These are phyloP conservation scores for Gallinago undulata DNA, from an alignment of 2,113 vertebrate genomes.

Conservation along the genomic window DNA sequence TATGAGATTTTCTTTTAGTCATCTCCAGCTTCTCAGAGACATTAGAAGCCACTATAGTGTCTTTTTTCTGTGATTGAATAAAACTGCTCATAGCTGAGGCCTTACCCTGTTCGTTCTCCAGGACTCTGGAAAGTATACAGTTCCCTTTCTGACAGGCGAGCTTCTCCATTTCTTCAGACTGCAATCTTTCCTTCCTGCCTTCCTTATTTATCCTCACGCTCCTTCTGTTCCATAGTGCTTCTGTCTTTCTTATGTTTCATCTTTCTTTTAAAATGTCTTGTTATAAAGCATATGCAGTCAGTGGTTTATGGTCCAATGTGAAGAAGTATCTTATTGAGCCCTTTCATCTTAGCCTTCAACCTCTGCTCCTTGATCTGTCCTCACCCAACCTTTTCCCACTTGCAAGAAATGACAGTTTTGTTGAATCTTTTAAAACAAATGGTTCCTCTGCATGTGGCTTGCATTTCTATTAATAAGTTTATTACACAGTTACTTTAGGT, in stretches of 20 bases:
- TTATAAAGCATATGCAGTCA: neutral
- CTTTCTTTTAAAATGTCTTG: neutral
- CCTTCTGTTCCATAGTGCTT: conserved; percentile 20
- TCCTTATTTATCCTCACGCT: conserved; percentile 48
- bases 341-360: neutral
- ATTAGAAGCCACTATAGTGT: neutral
- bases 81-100: neutral
- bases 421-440: neutral
- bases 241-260: neutral
- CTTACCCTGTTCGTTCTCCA: neutral
- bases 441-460: neutral
- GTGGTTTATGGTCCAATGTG: neutral
- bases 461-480: neutral
- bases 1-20: neutral
- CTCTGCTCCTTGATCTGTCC: neutral
- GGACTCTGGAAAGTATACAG: neutral
- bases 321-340: neutral
- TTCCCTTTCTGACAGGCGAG: neutral
- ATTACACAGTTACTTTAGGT: neutral
- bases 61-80: neutral
- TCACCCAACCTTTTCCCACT: neutral
- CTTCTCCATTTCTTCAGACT: neutral
- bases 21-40: neutral
- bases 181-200: neutral
- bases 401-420: neutral